Conservation (phyloP, 2,113 vertebrate genomes). For the Saguinus imperator region DNA sequence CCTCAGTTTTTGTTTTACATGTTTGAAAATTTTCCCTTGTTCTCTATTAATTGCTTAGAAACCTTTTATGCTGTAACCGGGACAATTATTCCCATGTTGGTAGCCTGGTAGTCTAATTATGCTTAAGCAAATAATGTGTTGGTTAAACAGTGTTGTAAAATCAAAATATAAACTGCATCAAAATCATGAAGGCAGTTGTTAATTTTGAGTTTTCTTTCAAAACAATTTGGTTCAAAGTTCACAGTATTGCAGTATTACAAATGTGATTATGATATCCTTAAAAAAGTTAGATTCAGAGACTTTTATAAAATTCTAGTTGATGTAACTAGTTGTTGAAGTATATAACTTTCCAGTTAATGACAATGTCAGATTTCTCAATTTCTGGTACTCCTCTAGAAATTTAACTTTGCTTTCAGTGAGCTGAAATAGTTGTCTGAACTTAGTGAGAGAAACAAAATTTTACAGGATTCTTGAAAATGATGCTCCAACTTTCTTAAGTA, state of each 20-base stretch:
- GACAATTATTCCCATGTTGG: neutral
- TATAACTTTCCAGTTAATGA: neutral
- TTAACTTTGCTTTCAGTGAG: neutral
- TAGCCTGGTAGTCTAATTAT: neutral
- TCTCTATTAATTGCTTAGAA: neutral
- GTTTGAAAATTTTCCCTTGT: neutral
- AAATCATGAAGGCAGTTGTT: neutral
- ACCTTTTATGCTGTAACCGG: neutral
- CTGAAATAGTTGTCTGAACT: neutral
- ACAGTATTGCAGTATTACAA: neutral
- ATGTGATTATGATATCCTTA: neutral
- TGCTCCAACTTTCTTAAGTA: neutral
- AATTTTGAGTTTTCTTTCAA: neutral
- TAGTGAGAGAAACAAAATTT: neutral
- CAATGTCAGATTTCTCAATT: neutral
- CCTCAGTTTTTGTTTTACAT: neutral
- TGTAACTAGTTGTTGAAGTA: neutral
- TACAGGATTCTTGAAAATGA: neutral
- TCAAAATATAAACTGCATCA: neutral
- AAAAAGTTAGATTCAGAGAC: neutral
- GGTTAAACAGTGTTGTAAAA: neutral
- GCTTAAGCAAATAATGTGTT: neutral
- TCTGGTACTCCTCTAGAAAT: neutral
- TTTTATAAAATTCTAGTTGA: neutral
- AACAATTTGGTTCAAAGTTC: neutral